These are phyloP conservation scores for Smutsia temminckii DNA, from an alignment of 2,797 vertebrate genomes.

Conservation along the genomic window DNA sequence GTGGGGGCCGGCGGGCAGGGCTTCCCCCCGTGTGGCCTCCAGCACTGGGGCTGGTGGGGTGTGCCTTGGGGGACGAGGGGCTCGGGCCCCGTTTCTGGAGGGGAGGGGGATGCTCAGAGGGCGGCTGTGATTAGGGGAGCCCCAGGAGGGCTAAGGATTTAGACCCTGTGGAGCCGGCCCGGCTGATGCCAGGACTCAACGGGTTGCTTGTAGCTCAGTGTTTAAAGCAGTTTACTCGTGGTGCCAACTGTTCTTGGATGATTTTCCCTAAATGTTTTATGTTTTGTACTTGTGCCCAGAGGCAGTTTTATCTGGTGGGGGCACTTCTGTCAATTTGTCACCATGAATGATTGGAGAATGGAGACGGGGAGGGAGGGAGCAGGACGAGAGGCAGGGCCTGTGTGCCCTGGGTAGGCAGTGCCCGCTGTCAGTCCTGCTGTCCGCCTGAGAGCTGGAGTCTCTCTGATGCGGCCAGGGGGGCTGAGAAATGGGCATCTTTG, in stretches of 20 bases:
- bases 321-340: slow-evolving; percentile 77
- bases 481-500: neutral
- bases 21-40: neutral
- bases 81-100: neutral
- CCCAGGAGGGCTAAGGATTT: neutral
- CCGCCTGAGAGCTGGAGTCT: neutral
- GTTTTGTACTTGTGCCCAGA: slow-evolving; percentile 77
- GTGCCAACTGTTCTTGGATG: slow-evolving; percentile 77
- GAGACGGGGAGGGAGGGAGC: neutral
- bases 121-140: neutral
- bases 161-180: neutral
- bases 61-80: neutral
- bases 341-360: slow-evolving; percentile 53
- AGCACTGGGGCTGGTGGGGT: neutral
- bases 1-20: too few species aligned
- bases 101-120: neutral
- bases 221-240: slow-evolving; percentile 71
- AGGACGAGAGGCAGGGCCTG: neutral
- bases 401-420: neutral
- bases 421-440: neutral
- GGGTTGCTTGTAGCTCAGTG: slow-evolving; percentile 64
- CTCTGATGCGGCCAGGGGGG: neutral
- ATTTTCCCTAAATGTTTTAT: slow-evolving; percentile 79
- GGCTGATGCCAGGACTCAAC: slow-evolving; percentile 46
- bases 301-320: slow-evolving; percentile 69